Evolutionary conservation across 2,888 invertebrate genomes (phyloP).

Genomic region (Caenorhabditis japonica): DNA sequence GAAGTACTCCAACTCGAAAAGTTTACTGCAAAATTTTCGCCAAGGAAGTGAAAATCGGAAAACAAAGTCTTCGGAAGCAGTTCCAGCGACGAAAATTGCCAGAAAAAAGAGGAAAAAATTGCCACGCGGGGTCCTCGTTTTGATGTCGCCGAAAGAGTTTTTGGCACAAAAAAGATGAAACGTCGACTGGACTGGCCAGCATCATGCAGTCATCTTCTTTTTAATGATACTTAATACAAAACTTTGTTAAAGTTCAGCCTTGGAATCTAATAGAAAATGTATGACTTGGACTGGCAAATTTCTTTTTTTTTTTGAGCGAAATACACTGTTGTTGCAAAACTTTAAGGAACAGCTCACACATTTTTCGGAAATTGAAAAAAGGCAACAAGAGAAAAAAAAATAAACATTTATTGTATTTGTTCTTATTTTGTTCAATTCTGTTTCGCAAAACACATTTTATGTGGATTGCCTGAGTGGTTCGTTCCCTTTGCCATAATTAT

Average conservation of each 20-base stretch:
- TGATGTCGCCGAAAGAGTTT: slow-evolving; percentile 46
- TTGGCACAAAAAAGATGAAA: slow-evolving; percentile 27
- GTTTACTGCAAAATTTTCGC: too few species aligned
- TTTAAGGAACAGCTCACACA: background rate
- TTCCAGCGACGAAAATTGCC: slow-evolving; percentile 21
- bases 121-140: slow-evolving; percentile 41
- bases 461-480: slow-evolving; percentile 7
- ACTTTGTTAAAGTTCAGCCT: slow-evolving; percentile 18
- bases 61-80: slow-evolving; percentile 10
- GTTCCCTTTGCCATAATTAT: slow-evolving; percentile 34
- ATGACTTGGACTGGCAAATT: slow-evolving; percentile 39
- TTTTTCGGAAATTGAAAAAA: too few species aligned
- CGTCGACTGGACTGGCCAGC: too few species aligned
- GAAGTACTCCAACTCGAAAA: too few species aligned
- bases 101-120: slow-evolving; percentile 29
- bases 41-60: slow-evolving; percentile 2
- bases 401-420: too few species aligned
- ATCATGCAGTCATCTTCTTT: too few species aligned
- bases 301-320: slow-evolving; percentile 1
- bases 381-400: too few species aligned
- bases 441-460: slow-evolving; percentile 10
- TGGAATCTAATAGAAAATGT: slow-evolving; percentile 44
- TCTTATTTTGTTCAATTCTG: background rate
- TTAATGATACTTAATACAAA: too few species aligned
- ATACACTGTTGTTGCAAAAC: slow-evolving; percentile 31